Evolutionary conservation across 2,888 invertebrate genomes (phyloP), one percentile per base, ranked within the genome.

Genomic region (Carterocephalus palaemon): DNA sequence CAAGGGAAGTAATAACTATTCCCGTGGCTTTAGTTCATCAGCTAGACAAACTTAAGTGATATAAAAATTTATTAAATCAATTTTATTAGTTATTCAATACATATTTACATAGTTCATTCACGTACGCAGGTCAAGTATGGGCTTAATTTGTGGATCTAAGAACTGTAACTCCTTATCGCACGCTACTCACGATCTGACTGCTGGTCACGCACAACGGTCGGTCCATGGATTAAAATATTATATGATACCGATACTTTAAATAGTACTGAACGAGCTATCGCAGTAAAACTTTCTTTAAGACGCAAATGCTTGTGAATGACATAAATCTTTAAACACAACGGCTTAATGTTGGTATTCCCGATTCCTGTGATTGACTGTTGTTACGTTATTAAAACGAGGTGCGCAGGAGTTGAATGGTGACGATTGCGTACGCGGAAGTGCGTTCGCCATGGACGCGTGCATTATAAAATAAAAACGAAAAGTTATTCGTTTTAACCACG

Each of bases 231-330:
- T 72, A 71, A n/a, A n/a, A n/a, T n/a, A n/a, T n/a, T n/a, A n/a
- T n/a, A n/a, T n/a, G n/a, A n/a, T n/a, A n/a, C n/a, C n/a, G n/a
- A n/a, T n/a, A n/a, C n/a, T n/a, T n/a, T n/a, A n/a, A 70, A 74
- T 64, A 65, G 73, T 68, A 71, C 64, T 57, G 53, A 50, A 60
- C 56, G 52, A 60, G 13, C 24, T 17, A 33, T 12, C 56, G 62
- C 58, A 66, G 63, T 61, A 69, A 71, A 67, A 73, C 78, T 81
- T 81, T 81, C 78, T 75, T 77, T 57, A 58, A 56, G 59, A 56
- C 48, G 53, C 53, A 51, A 65, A 76, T 81, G 78, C 63, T 72
- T 62, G 48, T 50, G 54, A 31, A 40, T 36, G 34, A 77, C 64
- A 64, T 52, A 43, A 34, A 38, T 40, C 16, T 48, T 48, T 43